Percentiles rank a stretch among this genome's conserved stretches.
Conservation (phyloP, 2,888 invertebrate species). For the Campoplex capitator region DNA sequence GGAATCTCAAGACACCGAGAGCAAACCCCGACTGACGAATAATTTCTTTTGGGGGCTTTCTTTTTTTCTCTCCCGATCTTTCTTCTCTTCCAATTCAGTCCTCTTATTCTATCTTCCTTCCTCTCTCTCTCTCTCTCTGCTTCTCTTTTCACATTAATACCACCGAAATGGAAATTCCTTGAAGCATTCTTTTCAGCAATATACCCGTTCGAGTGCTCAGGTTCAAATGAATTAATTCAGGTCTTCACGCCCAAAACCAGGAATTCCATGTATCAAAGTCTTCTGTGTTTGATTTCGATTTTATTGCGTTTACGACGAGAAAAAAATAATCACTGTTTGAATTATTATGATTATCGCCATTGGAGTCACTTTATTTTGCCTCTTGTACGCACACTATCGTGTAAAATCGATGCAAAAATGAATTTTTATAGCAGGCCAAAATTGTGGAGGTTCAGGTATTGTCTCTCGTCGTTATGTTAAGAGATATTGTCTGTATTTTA, state of each 20-base stretch:
- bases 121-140: not conserved
- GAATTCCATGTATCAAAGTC: not conserved
- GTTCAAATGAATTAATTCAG: conserved; percentile 23
- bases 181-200: conserved; percentile 45
- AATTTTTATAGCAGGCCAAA: not conserved
- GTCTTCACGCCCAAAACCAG: conserved; percentile 6
- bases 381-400: not conserved
- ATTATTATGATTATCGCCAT: not conserved
- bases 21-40: conserved; percentile 57
- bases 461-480: not conserved
- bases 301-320: not conserved
- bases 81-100: not conserved
- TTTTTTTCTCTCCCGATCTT: not conserved
- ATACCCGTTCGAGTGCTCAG: not conserved
- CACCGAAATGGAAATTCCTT: conserved; percentile 56
- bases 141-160: conserved; percentile 14
- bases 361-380: not conserved
- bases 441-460: not conserved
- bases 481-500: conserved; percentile 27
- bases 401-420: too few relatives aligned
- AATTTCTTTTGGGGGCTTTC: conserved; percentile 61
- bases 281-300: not conserved
- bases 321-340: too few relatives aligned
- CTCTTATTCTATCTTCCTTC: not conserved
- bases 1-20: conserved; percentile 24